A percentile compares a stretch with the other conserved stretches of the same genome.
These are phyloP conservation scores for Sprattus sprattus DNA, from an alignment of 2,113 vertebrate genomes.

Conservation along the genomic window DNA sequence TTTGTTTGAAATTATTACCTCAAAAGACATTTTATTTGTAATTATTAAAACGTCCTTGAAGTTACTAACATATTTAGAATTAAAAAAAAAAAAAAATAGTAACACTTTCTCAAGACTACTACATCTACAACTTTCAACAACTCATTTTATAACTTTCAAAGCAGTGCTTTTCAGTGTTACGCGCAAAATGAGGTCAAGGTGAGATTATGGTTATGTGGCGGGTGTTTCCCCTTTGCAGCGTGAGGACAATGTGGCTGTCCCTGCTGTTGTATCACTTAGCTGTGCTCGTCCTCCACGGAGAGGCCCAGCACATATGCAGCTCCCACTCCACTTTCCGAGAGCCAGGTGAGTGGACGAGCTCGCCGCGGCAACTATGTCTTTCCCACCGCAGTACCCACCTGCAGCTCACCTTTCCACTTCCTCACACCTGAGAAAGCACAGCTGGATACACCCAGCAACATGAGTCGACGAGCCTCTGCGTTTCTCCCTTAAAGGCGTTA, in stretches of 20 bases:
- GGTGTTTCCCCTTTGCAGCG: constrained; percentile 41
- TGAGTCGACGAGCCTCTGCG: background rate
- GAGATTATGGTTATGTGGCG: constrained; percentile 24
- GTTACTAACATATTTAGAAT: background rate
- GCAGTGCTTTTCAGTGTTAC: background rate
- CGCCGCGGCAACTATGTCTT: background rate
- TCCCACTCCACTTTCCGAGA: constrained; percentile 48
- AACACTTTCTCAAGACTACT: background rate
- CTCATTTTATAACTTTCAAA: background rate
- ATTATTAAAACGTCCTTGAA: background rate
- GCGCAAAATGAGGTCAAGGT: constrained; percentile 30
- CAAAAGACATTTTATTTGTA: background rate
- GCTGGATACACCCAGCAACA: constrained; percentile 5
- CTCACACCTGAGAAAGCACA: constrained; percentile 20
- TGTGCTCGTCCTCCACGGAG: constrained; percentile 53
- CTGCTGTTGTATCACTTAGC: constrained; percentile 59
- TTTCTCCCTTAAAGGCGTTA: background rate
- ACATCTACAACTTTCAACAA: background rate
- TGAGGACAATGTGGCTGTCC: constrained; percentile 57
- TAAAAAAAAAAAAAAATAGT: too few species aligned
- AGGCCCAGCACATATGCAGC: constrained; percentile 53
- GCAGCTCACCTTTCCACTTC: constrained; percentile 24
- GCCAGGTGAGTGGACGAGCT: constrained; percentile 59
- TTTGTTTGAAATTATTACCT: background rate
- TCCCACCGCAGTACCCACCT: background rate